Base-by-base conservation (phyloP, 2,888 invertebrate species). In the Synergus japonicus region DNA sequence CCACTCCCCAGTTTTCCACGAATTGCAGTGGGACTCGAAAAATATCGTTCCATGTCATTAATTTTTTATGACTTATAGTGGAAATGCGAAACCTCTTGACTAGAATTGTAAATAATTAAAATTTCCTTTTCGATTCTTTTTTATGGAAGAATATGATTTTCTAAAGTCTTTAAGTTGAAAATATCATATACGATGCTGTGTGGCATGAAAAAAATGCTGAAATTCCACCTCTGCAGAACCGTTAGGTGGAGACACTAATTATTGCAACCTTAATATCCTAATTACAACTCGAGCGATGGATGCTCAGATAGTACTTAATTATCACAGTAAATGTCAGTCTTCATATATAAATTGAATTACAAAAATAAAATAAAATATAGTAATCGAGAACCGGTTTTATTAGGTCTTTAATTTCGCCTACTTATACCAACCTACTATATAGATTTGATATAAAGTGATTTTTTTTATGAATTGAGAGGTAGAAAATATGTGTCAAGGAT, bases 401-500 rank as follows among this genome's bases (percentile, higher is more conserved):
- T 4, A 2, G 54, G 8, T 54, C n/a, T 54, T 58, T 58, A 4
- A 58, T 58, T 37, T 37, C 5, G 37, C 3, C 58, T 58, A 58
- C 9, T 10, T 18, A 58, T 18, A 58, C 4, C 9, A 4, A 13
- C 5, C 18, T 5, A 29, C 12, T 63, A 0, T 12, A 63, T 63
- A 63, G 22, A 13, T 29, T 13, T 29, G 12, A 13, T 12, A 10
- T 12, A 63, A 22, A 63, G 37, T 37, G 5, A 63, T 49, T 73
- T 73, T 54, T 54, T 54, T 49, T 41, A 37, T 69, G 10, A 49
- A 54, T 69, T 29, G 29, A 22, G 18, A 49, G 29, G 29, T 49
- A n/a, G 2, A 9, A 58, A n/a, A 73, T 73, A n/a, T 73, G 54
- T 73, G 73, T 73, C 73, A 73, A 73, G 73, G 54, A 73, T 73